Percentiles rank a stretch among this genome's conserved stretches.
These are phyloP conservation scores for Pampus argenteus DNA, from an alignment of 2,797 vertebrate species.

Conservation along the genomic window DNA sequence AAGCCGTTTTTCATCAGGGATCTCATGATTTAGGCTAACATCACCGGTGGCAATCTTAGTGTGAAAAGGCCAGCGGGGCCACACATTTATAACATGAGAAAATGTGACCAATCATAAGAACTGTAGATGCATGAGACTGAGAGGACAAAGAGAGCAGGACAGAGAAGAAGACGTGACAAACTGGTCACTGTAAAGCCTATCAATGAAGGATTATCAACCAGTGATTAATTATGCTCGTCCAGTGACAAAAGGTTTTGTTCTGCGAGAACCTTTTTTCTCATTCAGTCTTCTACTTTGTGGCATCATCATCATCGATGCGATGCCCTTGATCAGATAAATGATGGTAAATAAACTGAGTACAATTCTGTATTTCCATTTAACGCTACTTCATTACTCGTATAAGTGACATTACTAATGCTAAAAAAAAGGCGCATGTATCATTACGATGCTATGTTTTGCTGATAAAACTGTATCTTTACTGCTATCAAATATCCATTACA, in stretches of 20 bases:
- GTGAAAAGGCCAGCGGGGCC: constrained; percentile 21
- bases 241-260: neutral
- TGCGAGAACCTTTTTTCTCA: neutral
- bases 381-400: no score
- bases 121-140: neutral
- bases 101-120: constrained; percentile 8
- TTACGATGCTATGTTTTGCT: no score
- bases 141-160: neutral
- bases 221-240: neutral
- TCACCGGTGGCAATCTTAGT: constrained; percentile 11
- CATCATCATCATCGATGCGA: neutral
- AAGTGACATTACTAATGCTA: no score
- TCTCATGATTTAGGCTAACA: constrained; percentile 42
- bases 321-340: neutral
- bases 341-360: neutral
- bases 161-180: neutral
- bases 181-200: neutral
- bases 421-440: no score
- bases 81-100: constrained; percentile 18
- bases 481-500: no score
- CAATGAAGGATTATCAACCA: neutral
- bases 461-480: no score
- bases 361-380: no score
- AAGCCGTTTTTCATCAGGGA: constrained; percentile 52
- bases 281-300: neutral